Conservation (phyloP, 2,113 vertebrate genomes). For the Amphilophus citrinellus region DNA sequence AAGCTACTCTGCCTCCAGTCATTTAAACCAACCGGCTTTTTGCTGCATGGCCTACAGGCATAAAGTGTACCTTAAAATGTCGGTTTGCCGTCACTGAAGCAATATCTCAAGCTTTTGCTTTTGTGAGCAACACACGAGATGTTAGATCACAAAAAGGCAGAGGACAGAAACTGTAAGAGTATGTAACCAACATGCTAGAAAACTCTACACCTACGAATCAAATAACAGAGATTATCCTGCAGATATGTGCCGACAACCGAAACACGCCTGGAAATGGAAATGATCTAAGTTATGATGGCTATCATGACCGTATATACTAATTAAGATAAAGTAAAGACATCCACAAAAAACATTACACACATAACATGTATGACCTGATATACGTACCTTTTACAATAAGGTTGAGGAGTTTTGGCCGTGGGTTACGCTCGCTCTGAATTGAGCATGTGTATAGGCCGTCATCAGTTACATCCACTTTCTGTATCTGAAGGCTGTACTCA, state of each 20-base stretch:
- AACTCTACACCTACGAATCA: neutral
- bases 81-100: neutral
- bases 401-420: conserved; percentile 92
- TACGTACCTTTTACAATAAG: conserved; percentile 93
- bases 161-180: neutral
- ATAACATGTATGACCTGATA: neutral
- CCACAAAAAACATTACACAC: neutral
- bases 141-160: conserved; percentile 1
- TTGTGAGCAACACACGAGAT: conserved; percentile 15
- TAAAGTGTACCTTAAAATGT: conserved; percentile 33
- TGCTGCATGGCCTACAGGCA: conserved; percentile 35
- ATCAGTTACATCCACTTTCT: conserved; percentile 95
- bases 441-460: conserved; percentile 97
- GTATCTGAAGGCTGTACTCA: conserved; percentile 98
- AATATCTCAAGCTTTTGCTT: neutral
- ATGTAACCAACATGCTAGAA: neutral
- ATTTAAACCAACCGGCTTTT: conserved; percentile 41
- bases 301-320: neutral
- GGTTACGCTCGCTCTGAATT: conserved; percentile 94
- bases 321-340: neutral
- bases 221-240: neutral
- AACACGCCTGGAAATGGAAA: neutral
- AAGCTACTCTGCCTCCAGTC: conserved; percentile 42
- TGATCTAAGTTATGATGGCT: neutral
- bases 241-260: neutral